Base-by-base conservation (phyloP, 1,140 invertebrate genomes). In the Ips nitidus region DNA sequence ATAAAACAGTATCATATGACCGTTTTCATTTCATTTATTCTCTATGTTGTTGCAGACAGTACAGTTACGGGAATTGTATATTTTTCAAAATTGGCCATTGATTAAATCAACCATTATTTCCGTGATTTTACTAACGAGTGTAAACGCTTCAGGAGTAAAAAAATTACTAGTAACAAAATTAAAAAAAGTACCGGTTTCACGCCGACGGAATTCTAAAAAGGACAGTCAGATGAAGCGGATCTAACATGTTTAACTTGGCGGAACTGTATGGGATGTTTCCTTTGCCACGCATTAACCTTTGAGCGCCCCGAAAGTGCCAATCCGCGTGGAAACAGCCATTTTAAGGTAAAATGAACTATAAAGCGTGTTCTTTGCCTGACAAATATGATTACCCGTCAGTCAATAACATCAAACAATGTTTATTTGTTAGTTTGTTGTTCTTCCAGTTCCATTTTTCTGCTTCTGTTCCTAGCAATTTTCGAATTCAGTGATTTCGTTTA, bases 201-300 rank as follows among this genome's bases (percentile, higher is more conserved):
- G 66, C 66, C 47, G 57, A 42, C 40, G 41, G 66, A 68, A 68
- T 68, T 43, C 38, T 68, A 52, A 68, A 68, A 69, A 57, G 59
- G 52, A 50, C 67, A 50, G 60, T 55, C 58, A 70, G 68, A 74
- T 75, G 74, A 71, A 74, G 75, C 70, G 71, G 53, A 56, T 37
- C 52, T 74, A 76, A 76, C 63, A 55, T 67, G 72, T 63, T 71
- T 73, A 76, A 76, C 70, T 69, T 69, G 64, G 70, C 63, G 74
- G 69, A 75, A 76, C 68, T 68, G 65, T 71, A 75, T 71, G 74
- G 74, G 72, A 75, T 73, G 75, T 74, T 75, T 77, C 73, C 76
- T 75, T 76, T 77, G 74, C 64, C 76, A 77, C 76, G 76, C 76
- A 76, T 77, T 76, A 75, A 76, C 76, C 76, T 75, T 77, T 77